Conservation (phyloP, 2,797 vertebrate genomes). For the Muraenolepis orangiensis region DNA sequence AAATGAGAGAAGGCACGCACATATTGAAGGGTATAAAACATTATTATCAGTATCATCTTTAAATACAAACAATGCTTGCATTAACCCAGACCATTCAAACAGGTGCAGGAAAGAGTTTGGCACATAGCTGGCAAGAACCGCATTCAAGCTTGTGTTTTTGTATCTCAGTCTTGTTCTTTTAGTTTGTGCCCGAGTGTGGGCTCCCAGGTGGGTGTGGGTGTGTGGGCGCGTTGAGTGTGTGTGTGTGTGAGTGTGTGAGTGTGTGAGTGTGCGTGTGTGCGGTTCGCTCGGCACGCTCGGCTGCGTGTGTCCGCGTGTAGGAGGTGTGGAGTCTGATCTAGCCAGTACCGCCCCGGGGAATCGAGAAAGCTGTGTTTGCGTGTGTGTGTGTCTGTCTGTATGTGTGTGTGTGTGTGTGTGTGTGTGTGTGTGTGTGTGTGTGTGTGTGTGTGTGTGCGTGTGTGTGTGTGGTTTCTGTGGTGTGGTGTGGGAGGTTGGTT, state of each 20-base stretch:
- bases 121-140: background rate
- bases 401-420: slow-evolving; percentile 27
- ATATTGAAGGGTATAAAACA: background rate
- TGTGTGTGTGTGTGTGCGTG: slow-evolving; percentile 44
- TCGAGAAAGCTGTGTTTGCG: slow-evolving; percentile 36
- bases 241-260: background rate
- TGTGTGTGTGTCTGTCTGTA: slow-evolving; percentile 18
- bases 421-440: slow-evolving; percentile 14
- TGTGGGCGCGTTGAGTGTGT: background rate
- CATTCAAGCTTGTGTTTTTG: slow-evolving; percentile 20
- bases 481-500: background rate
- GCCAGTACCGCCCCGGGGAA: slow-evolving; percentile 56
- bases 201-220: background rate
- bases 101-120: background rate
- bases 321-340: slow-evolving; percentile 71
- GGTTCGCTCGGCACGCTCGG: slow-evolving; percentile 49
- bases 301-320: slow-evolving; percentile 64
- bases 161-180: slow-evolving; percentile 39
- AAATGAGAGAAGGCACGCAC: background rate
- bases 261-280: slow-evolving; percentile 5
- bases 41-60: background rate
- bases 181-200: slow-evolving; percentile 21
- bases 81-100: background rate
- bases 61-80: background rate
- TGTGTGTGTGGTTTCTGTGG: slow-evolving; percentile 54